These are phyloP conservation scores for Paramormyrops kingsleyae DNA, from an alignment of 2,113 vertebrate genomes.

Conservation along the genomic window DNA sequence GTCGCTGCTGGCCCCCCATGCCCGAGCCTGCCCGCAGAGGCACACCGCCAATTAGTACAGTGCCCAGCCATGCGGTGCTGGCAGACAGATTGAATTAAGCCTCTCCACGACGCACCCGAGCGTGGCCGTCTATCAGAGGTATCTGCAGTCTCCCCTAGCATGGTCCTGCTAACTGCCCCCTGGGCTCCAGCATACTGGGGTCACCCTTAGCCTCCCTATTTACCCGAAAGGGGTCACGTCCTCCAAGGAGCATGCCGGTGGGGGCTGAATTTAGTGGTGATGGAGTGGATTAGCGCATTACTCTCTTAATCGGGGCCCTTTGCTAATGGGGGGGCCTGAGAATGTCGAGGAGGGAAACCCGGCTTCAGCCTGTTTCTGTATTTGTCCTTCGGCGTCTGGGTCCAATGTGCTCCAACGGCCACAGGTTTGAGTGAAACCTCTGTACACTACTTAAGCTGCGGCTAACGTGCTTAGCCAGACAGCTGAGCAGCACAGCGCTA, in stretches of 20 bases:
- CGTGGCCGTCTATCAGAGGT: conserved; percentile 21
- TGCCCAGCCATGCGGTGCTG: conserved; percentile 14
- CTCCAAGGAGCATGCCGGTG: neutral
- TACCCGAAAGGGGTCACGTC: conserved; percentile 26
- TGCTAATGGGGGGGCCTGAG: neutral
- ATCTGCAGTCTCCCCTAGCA: neutral
- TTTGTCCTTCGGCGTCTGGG: neutral
- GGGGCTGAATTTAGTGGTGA: conserved; percentile 34
- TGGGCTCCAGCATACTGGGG: conserved; percentile 22
- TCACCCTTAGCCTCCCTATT: conserved; percentile 33
- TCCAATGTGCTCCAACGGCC: neutral
- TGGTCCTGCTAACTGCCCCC: neutral
- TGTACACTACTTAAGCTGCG: neutral
- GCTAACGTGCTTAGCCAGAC: neutral
- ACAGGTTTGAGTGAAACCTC: neutral
- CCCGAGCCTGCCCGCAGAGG: conserved; percentile 1
- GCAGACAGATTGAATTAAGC: conserved; percentile 29
- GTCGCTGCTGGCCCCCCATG: neutral
- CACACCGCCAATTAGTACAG: conserved; percentile 40
- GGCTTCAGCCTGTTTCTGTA: neutral
- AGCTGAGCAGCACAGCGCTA: neutral
- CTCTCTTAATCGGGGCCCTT: conserved; percentile 24
- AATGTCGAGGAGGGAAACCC: neutral
- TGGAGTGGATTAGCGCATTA: conserved; percentile 1
- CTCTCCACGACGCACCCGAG: conserved; percentile 29